Evolutionary conservation across 1,140 invertebrate genomes (phyloP).

Genomic region (Watersipora subatra): DNA sequence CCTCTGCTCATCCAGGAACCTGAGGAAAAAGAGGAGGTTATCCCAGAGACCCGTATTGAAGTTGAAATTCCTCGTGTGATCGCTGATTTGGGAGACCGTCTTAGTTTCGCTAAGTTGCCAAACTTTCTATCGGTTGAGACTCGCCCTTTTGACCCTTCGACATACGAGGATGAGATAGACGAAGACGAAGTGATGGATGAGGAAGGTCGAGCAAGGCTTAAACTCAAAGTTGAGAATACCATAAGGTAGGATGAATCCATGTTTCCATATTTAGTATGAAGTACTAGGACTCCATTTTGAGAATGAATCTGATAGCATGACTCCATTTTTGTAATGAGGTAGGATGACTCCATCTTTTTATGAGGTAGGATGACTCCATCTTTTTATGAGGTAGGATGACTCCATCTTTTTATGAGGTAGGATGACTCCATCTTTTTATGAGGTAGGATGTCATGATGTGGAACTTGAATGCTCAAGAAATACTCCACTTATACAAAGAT

Average conservation of each 20-base stretch:
- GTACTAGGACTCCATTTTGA: too few species aligned
- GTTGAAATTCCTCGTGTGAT: conserved; percentile 90
- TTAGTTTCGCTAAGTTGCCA: conserved; percentile 62
- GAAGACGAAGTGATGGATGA: conserved; percentile 96
- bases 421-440: too few species aligned
- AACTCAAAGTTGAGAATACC: conserved; percentile 68
- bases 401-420: too few species aligned
- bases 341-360: too few species aligned
- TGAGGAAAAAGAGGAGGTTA: conserved; percentile 32
- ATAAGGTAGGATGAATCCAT: conserved; percentile 70
- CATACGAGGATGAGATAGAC: conserved; percentile 97
- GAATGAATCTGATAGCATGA: too few species aligned
- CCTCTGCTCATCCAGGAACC: conserved; percentile 13
- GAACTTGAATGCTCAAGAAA: too few species aligned
- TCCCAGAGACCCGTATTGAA: conserved; percentile 83
- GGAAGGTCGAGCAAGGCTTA: conserved; percentile 62
- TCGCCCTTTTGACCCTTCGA: conserved; percentile 79
- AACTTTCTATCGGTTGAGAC: conserved; percentile 48
- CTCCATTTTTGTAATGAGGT: too few species aligned
- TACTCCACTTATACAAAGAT: too few species aligned
- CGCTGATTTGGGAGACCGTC: conserved; percentile 70
- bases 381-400: too few species aligned
- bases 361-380: too few species aligned
- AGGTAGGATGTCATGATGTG: too few species aligned
- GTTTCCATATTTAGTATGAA: too few species aligned